phyloP scores from a whole-genome alignment of 1,140 invertebrate genomes.

The Phocides pigmalion region DNA sequence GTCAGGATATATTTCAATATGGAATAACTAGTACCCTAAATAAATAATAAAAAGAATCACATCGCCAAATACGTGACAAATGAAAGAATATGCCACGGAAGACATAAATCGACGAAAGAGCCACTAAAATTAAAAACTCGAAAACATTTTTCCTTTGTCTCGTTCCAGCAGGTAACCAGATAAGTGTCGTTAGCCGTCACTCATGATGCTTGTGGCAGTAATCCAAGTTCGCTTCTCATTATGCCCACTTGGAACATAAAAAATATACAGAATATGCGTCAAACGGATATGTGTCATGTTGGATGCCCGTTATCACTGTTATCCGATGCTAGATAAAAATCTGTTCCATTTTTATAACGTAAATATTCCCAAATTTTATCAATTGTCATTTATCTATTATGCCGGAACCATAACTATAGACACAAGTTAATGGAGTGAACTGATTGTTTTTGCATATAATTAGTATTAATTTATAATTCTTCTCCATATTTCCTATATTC shows the following conservation, averaged over 20 bases:
- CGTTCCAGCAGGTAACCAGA: slow-evolving; percentile 48
- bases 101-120: slow-evolving; percentile 45
- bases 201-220: slow-evolving; percentile 60
- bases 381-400: no score
- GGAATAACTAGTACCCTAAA: background rate
- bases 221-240: slow-evolving; percentile 69
- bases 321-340: background rate
- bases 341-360: no score
- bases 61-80: background rate
- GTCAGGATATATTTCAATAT: no score
- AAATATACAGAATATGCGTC: background rate
- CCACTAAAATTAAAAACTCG: slow-evolving; percentile 47
- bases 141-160: slow-evolving; percentile 47
- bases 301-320: background rate
- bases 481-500: background rate
- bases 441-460: background rate
- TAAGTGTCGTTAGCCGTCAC: slow-evolving; percentile 49
- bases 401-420: no score
- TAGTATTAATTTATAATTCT: background rate
- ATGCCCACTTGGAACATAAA: slow-evolving; percentile 35
- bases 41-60: background rate
- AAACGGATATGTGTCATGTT: background rate
- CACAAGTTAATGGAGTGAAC: no score
- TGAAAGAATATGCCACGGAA: slow-evolving; percentile 34
- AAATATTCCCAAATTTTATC: no score